Evolutionary conservation across 2,113 vertebrate genomes (phyloP).

Genomic region (Columbina picui): DNA sequence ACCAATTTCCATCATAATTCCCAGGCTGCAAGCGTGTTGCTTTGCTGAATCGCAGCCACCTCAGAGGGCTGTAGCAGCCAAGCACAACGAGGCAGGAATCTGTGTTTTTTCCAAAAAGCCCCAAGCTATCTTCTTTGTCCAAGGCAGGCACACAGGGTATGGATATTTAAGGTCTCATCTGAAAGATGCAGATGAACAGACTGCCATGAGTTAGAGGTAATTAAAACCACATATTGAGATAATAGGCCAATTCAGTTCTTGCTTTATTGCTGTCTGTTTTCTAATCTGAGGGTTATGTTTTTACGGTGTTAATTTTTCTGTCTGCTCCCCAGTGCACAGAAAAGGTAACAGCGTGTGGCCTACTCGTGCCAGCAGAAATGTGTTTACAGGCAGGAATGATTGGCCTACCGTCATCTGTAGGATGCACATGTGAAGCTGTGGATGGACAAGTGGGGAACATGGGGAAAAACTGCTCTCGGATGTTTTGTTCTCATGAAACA

Average conservation of each 20-base stretch:
- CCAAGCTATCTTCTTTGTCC: conserved; percentile 43
- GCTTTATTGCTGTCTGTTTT: neutral
- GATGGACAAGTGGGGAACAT: neutral
- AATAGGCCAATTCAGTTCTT: neutral
- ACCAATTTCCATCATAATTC: conserved; percentile 28
- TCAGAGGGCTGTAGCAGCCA: conserved; percentile 28
- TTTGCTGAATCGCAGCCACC: conserved; percentile 34
- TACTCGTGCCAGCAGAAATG: neutral
- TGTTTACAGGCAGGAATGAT: neutral
- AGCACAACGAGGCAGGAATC: conserved; percentile 25
- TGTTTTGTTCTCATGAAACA: neutral
- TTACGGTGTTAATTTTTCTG: neutral
- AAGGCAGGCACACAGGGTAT: neutral
- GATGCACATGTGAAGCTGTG: neutral
- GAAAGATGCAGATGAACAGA: conserved; percentile 35
- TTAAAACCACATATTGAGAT: conserved; percentile 54
- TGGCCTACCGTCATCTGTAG: neutral
- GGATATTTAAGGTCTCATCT: conserved; percentile 42
- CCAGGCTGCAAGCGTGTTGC: neutral
- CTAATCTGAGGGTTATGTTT: neutral
- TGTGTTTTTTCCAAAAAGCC: conserved; percentile 30
- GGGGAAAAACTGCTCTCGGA: neutral
- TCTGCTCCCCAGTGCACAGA: neutral
- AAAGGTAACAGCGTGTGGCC: neutral
- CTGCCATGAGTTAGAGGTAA: conserved; percentile 36